A percentile compares a stretch with the other conserved stretches of the same genome.
These are phyloP conservation scores for Drosophila teissieri DNA, from an alignment of 1,140 invertebrate genomes.

Conservation along the genomic window DNA sequence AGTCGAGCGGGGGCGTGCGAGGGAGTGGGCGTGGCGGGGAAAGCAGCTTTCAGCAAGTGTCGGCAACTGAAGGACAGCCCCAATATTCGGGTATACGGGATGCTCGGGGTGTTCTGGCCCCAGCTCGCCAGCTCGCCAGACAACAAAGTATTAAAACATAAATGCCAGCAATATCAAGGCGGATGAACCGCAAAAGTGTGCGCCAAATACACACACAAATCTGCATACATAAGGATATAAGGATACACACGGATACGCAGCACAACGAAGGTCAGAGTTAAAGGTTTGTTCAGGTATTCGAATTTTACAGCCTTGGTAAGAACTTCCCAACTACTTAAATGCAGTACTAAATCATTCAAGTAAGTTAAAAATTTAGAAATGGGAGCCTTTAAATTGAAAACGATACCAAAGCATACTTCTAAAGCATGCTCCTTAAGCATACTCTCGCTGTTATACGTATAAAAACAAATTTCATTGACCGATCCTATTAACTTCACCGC, in stretches of 20 bases:
- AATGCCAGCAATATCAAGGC: conserved; percentile 58
- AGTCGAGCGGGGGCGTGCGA: background rate
- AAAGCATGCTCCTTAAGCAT: no score
- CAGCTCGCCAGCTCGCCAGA: conserved; percentile 4
- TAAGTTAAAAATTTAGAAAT: background rate
- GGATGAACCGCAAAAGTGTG: conserved; percentile 55
- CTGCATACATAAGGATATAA: conserved; percentile 23
- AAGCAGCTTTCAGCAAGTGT: conserved; percentile 36
- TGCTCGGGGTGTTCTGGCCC: conserved; percentile 12
- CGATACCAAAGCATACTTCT: background rate
- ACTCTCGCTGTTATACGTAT: no score
- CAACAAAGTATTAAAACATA: conserved; percentile 59
- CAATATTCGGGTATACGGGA: background rate
- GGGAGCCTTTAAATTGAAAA: background rate
- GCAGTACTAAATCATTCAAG: no score
- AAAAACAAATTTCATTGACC: background rate
- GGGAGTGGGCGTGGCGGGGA: background rate
- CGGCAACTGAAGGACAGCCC: conserved; percentile 6
- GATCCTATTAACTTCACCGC: conserved; percentile 5
- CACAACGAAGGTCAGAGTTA: conserved; percentile 5
- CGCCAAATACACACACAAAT: conserved; percentile 25
- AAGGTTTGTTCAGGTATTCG: background rate
- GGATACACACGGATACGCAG: background rate
- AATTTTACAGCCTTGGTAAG: background rate
- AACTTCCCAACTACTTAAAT: no score